Evolutionary conservation across 1,140 invertebrate species (phyloP), one percentile per base, ranked within the genome.

Genomic region (Bombyx mori): DNA sequence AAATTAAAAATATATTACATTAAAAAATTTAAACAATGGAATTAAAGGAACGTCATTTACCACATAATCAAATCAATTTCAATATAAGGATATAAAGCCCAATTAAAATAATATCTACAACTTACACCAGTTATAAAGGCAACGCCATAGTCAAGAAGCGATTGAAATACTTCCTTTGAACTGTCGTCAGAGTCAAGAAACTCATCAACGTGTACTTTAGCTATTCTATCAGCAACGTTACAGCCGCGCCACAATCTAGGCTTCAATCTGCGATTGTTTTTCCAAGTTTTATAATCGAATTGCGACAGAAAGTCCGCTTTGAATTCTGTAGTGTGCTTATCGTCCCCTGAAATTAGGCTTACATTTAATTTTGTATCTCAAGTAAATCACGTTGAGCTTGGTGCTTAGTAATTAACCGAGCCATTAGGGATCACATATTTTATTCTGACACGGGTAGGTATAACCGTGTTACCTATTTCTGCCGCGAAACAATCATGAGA

Each of bases 71-170:
- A 6, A 53, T 56, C 18, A 53, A 3, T 42, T 50, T 18, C 52
- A 60, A 12, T 56, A 22, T 53, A 8, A 44, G 54, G 52, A 42
- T 12, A 42, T 52, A 35, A 42, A 42, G 18, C n/a, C 9, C 48
- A 44, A 42, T 18, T 7, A 46, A 48, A 50, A 50, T 50, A 42
- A 42, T 7, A 43, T 52, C 4, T 10, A 46, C 4, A 26, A 54
- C 48, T 75, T 76, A 88, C 88, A 56, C 77, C 68, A 49, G 77
- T 77, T n/a, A 89, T 77, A 22, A 89, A 74, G 26, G 79, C 88
- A 8, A 88, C 74, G 9, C 89, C 89, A 62, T 88, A 88, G 49
- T 82, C 81, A 4, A 89, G 58, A 5, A 90, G 65, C 26, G 86
- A 88, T 52, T 82, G 67, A 45, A 89, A 78, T 42, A 89, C 79